phyloP scores from a whole-genome alignment of 2,797 vertebrate genomes.

The Lepidocolaptes lacrymiger region DNA sequence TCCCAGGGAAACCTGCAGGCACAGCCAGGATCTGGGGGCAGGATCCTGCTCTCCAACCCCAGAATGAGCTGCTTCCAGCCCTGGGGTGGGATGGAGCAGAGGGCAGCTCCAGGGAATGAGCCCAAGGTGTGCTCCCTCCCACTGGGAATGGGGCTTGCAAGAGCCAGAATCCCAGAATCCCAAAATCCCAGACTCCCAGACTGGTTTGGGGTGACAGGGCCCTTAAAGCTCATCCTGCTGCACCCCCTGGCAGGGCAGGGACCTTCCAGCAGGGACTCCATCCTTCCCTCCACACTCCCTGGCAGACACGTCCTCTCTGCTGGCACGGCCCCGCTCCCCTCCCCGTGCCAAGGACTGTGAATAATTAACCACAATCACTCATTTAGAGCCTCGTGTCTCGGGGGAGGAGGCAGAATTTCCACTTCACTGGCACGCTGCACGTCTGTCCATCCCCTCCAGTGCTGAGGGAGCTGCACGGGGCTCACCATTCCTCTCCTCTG shows the following conservation, averaged over 20 bases:
- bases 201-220: background rate
- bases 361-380: background rate
- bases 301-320: too few species aligned
- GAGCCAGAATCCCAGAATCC: background rate
- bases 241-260: background rate
- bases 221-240: background rate
- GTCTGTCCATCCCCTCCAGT: background rate
- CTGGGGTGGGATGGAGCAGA: rapidly evolving
- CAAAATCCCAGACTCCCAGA: background rate
- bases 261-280: background rate
- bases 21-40: background rate
- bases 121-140: background rate
- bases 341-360: background rate
- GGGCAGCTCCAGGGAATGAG: background rate
- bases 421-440: background rate
- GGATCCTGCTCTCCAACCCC: background rate
- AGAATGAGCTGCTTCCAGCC: background rate
- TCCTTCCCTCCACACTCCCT: background rate
- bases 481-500: rapidly evolving
- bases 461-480: rapidly evolving
- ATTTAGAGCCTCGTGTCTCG: background rate
- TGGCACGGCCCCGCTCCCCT: too few species aligned
- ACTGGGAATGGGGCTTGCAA: background rate
- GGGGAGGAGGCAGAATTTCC: background rate
- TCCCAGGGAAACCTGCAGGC: background rate